Conservation (phyloP, 2,888 invertebrate species). For the Litoditis marina region DNA sequence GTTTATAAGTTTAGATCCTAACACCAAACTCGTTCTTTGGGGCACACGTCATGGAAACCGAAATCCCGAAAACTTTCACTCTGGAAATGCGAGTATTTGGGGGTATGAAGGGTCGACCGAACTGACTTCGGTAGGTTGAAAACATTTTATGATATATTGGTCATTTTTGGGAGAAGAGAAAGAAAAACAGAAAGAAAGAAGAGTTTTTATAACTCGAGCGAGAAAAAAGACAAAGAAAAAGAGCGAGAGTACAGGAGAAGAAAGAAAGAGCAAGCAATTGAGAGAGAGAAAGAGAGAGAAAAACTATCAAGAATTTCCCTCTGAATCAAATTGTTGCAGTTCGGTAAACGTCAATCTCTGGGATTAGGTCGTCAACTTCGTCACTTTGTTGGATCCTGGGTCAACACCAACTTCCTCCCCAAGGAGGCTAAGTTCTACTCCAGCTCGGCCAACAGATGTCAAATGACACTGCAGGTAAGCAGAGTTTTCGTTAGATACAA, state of each 20-base stretch:
- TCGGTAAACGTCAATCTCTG: constrained; percentile 44
- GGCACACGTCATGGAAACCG: constrained; percentile 46
- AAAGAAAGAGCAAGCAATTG: no score
- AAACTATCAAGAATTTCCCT: no score
- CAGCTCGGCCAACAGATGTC: constrained; percentile 48
- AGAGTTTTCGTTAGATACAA: no score
- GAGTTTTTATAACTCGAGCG: no score
- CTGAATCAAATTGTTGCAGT: constrained; percentile 18
- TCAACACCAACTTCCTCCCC: constrained; percentile 29
- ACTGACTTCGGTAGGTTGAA: constrained; percentile 24
- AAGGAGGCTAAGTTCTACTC: constrained; percentile 42
- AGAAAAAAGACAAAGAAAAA: no score
- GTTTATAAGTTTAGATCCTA: no score
- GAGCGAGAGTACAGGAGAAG: no score
- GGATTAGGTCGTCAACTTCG: constrained; percentile 43
- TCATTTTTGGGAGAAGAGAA: no score
- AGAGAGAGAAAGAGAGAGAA: no score
- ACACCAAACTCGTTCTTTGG: no score
- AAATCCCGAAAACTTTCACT: constrained; percentile 33
- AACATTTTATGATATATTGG: no score
- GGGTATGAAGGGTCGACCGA: constrained; percentile 36
- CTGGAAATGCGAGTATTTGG: constrained; percentile 26
- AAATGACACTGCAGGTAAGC: constrained; percentile 51
- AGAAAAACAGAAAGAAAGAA: no score
- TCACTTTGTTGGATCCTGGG: constrained; percentile 29